Evolutionary conservation across 1,140 invertebrate species (phyloP), one percentile per base, ranked within the genome.

Genomic region (Sinonovacula constricta): DNA sequence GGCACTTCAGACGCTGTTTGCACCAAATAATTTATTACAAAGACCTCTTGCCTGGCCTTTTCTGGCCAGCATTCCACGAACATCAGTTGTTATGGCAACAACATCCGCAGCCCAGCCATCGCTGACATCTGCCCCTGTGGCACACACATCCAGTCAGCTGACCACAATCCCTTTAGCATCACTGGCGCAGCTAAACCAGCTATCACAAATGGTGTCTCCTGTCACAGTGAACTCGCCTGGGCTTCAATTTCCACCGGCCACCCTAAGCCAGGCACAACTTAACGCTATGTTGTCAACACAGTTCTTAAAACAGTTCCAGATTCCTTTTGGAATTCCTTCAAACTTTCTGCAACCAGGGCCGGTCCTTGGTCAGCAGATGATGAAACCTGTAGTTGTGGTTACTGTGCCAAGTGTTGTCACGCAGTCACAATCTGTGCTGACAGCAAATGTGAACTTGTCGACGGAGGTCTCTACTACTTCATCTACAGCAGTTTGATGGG

Each of bases 141-240:
- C 78, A 7, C 71, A 79, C 18, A 68, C 81, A 79, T 65, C 78
- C 57, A 83, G 66, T 36, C 83, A 82, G 36, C 72, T 77, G 34
- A 79, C 80, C 14, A 62, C 82, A 53, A 57, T 72, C 54, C 81
- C 79, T 31, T 54, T 83, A 7, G 68, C 82, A 31, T 74, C 83
- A 39, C 79, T 83, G 80, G 90, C 15, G 89, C 91, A 22, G 90
- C 90, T 5, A 63, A 79, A 67, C 30, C 70, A 65, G 45, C 57
- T 92, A 67, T 92, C 90, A 54, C 92, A 91, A 0, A 88, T 92
- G 49, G 91, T 92, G 31, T 89, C 91, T 7, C 91, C 92, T 49
- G 91, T 92, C 90, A 91, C 91, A 26, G 91, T 92, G 7, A 92
- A 92, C 26, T 92, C 91, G 1, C 92, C 78, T 59, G 65, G 70